Conservation (phyloP, 2,113 vertebrate species). For the Craseonycteris thonglongyai region DNA sequence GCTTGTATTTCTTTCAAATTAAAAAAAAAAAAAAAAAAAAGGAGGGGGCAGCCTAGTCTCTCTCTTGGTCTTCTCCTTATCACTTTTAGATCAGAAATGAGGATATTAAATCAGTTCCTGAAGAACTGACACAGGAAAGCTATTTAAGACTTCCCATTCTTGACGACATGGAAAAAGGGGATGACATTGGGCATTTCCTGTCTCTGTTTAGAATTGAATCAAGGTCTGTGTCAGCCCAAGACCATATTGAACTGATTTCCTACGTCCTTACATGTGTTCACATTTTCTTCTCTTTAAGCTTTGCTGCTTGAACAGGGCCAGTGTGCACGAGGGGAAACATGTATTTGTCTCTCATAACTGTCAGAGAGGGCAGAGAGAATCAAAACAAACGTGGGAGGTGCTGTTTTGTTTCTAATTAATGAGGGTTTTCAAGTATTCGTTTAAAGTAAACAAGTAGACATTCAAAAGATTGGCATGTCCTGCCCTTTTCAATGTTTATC, state of each 20-base stretch:
- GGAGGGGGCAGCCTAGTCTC: constrained; percentile 23
- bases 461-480: constrained; percentile 51
- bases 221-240: background rate
- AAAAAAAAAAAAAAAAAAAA: constrained; percentile 25
- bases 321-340: constrained; percentile 68
- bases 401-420: constrained; percentile 75
- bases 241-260: constrained; percentile 34
- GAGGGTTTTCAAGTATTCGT: constrained; percentile 72
- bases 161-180: background rate
- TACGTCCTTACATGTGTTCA: constrained; percentile 58
- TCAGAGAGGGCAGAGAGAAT: constrained; percentile 70
- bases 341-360: constrained; percentile 72
- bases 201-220: constrained; percentile 42
- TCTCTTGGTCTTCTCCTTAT: background rate
- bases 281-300: constrained; percentile 64
- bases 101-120: constrained; percentile 57
- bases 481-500: constrained; percentile 61
- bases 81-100: constrained; percentile 48
- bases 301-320: constrained; percentile 64
- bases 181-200: constrained; percentile 50
- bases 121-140: constrained; percentile 56
- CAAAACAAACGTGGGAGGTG: constrained; percentile 69
- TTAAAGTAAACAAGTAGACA: constrained; percentile 68
- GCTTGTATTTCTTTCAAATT: constrained; percentile 18
- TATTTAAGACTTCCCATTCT: constrained; percentile 60